A percentile compares a stretch with the other conserved stretches of the same genome.
Evolutionary conservation across 2,113 vertebrate genomes (phyloP).

Genomic region (Sarotherodon lohbergeri): DNA sequence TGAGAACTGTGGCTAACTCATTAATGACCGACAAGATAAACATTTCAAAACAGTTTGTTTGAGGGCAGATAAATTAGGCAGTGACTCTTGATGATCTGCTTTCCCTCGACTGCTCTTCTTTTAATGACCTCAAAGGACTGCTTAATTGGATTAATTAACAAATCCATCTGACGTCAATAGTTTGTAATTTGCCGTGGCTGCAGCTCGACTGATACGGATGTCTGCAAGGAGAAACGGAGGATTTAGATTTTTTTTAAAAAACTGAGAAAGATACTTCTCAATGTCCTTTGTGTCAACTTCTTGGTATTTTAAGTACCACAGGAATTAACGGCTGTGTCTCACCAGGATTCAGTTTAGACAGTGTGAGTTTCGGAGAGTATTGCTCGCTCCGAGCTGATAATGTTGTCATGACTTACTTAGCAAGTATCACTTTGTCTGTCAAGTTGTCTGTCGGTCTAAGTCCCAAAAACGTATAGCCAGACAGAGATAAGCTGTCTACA

Average conservation of each 20-base stretch:
- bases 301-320: slow-evolving; percentile 35
- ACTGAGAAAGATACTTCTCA: neutral
- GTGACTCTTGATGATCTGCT: slow-evolving; percentile 35
- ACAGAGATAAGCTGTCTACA: neutral
- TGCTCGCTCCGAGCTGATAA: neutral
- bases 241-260: neutral
- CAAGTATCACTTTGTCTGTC: slow-evolving; percentile 20
- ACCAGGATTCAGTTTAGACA: neutral
- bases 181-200: slow-evolving; percentile 47
- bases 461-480: slow-evolving; percentile 10
- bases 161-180: slow-evolving; percentile 59
- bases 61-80: slow-evolving; percentile 52
- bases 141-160: slow-evolving; percentile 72
- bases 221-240: slow-evolving; percentile 16
- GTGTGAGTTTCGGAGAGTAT: neutral
- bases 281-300: neutral
- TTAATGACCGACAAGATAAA: slow-evolving; percentile 58
- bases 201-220: slow-evolving; percentile 27
- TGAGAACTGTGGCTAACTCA: slow-evolving; percentile 27
- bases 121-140: slow-evolving; percentile 54
- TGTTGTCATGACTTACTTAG: slow-evolving; percentile 25
- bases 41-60: slow-evolving; percentile 56
- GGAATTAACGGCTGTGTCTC: slow-evolving; percentile 36
- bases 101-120: slow-evolving; percentile 22
- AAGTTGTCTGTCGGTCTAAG: slow-evolving; percentile 26